Percentiles rank a stretch among this genome's conserved stretches.
phyloP scores from a whole-genome alignment of 35 echinoderm and acorn worm genomes.

The Holothuria glaberrima region DNA sequence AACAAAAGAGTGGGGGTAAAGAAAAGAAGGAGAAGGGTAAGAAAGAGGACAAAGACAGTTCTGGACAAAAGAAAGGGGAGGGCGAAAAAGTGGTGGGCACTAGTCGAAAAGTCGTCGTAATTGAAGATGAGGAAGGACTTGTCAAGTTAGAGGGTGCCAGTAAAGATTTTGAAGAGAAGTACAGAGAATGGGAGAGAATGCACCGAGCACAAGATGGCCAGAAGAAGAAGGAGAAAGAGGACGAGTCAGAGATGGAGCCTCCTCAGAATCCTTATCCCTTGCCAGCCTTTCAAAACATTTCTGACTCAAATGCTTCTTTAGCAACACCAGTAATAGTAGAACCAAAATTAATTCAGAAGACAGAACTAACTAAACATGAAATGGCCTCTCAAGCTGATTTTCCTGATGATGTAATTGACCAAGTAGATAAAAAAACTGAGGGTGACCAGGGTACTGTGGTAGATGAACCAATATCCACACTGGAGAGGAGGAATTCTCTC shows the following conservation, averaged over 20 bases:
- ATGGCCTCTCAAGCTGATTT: constrained; percentile 75
- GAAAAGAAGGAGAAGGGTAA: constrained; percentile 61
- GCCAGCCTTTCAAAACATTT: constrained; percentile 8
- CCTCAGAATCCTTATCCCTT: not conserved
- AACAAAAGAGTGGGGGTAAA: constrained; percentile 64
- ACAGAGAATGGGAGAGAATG: constrained; percentile 88
- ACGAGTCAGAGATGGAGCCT: not conserved
- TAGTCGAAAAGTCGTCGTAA: constrained; percentile 63
- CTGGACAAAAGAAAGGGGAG: constrained; percentile 54
- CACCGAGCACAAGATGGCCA: constrained; percentile 18
- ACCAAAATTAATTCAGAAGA: constrained; percentile 41
- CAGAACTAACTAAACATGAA: constrained; percentile 27
- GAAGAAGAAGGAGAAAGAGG: constrained; percentile 6
- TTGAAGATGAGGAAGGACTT: constrained; percentile 78
- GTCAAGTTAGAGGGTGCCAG: constrained; percentile 81
- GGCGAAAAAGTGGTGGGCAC: constrained; percentile 43
- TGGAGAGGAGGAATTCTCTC: constrained; percentile 81
- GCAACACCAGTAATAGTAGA: constrained; percentile 72
- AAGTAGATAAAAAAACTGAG: not conserved
- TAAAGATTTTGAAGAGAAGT: constrained; percentile 85
- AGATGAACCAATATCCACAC: constrained; percentile 61
- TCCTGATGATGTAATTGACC: constrained; percentile 35
- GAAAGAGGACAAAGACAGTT: constrained; percentile 63
- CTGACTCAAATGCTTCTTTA: constrained; percentile 28
- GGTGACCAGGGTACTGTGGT: constrained; percentile 13